Base-by-base conservation (phyloP, 23 tunicate species). In the Diplosoma virens region DNA sequence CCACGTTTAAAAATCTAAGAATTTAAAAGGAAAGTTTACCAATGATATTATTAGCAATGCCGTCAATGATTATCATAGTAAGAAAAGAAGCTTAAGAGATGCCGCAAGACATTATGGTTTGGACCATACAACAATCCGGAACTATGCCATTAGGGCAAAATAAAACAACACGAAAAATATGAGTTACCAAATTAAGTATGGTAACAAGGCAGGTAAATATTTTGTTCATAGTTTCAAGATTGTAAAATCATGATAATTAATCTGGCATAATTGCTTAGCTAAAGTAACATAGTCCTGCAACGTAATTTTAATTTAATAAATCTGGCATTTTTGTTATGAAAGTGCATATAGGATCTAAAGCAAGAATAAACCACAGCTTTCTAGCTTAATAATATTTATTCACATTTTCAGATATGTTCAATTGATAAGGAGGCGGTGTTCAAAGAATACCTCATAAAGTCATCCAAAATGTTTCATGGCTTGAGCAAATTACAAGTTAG, bases 401-500 rank as follows among this genome's bases (percentile, higher is more conserved):
- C 6, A 9, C 20, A 56, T 56, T 56, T 56, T n/a, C n/a, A 65
- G 45, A 22, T 65, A 14, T 65, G 25, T 28, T 24, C 71, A 20
- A 65, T 6, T 32, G 45, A 25, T 14, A 41, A 65, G 71, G 71
- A 56, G 71, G 37, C 37, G 23, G 14, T 28, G 37, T 32, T 23
- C 4, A 32, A 30, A 30, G 37, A 30, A 65, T 65, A 65, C 71
- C 37, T 30, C 20, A 65, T 28, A 9, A 30, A 65, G 11, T 23
- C 37, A 30, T 65, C 71, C 37, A 23, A 79, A 66, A 79, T 79
- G 60, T 66, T 66, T 23, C 71, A 79, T 47, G 59, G 83, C 25
- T 66, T 77, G 25, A 59, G 50, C 5, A 63, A 31, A 60, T 3
- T 30, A 21, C 21, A 60, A 30, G 59, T 47, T 4, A 41, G 55